Conservation (phyloP, 2,113 vertebrate species). For the Cathartes aura region DNA sequence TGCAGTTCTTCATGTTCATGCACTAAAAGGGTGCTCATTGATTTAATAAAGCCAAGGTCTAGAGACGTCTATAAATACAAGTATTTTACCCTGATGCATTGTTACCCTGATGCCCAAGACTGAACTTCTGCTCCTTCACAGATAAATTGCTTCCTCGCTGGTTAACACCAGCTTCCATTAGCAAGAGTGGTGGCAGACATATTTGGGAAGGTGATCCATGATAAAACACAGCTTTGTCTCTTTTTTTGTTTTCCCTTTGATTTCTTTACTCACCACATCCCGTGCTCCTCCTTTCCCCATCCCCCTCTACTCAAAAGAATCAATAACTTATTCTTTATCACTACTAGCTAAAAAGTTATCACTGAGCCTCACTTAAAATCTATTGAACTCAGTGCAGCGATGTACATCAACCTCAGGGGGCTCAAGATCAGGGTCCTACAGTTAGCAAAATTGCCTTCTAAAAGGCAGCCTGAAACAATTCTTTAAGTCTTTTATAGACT, state of each 20-base stretch:
- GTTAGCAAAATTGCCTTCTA: neutral
- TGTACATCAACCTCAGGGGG: fast-evolving
- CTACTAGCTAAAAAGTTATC: neutral
- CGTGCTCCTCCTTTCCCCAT: neutral
- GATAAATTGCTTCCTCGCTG: conserved; percentile 59
- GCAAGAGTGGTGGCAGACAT: conserved; percentile 45
- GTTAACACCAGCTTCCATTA: conserved; percentile 62
- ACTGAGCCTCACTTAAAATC: neutral
- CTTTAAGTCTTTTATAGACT: neutral
- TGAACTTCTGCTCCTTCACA: conserved; percentile 55
- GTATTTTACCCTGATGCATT: conserved; percentile 53
- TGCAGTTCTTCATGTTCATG: neutral
- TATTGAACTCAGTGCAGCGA: neutral
- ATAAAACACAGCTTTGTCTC: conserved; percentile 25
- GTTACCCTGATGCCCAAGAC: conserved; percentile 39
- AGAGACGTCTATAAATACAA: conserved; percentile 57
- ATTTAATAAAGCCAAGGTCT: conserved; percentile 55
- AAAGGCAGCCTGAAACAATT: neutral
- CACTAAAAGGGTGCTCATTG: conserved; percentile 55
- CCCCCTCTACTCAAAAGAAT: neutral
- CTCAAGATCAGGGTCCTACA: neutral
- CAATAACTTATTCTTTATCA: neutral
- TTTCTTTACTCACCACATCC: conserved; percentile 28
- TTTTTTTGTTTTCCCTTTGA: conserved; percentile 19
- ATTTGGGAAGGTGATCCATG: conserved; percentile 45